Conservation (phyloP, 23 tunicate species). For the Styela plicata region DNA sequence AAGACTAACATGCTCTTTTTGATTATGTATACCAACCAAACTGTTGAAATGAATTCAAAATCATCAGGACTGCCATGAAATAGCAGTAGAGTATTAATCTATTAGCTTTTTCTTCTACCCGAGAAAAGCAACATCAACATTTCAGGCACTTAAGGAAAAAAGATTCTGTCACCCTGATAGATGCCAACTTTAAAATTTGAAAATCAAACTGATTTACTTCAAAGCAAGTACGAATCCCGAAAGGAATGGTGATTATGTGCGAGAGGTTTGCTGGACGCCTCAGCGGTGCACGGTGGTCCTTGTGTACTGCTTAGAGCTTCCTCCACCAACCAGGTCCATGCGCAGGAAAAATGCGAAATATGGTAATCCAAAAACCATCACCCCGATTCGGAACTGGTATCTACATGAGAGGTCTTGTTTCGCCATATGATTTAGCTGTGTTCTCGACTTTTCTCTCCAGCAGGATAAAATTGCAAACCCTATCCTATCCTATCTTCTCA, state of each 20-base stretch:
- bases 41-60: no score
- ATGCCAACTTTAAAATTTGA: no score
- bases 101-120: no score
- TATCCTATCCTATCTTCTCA: background rate
- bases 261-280: background rate
- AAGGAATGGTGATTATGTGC: background rate
- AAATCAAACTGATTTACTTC: no score
- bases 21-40: no score
- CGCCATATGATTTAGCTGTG: background rate
- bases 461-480: background rate
- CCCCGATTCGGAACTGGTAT: background rate
- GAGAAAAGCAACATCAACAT: no score
- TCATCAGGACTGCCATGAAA: no score
- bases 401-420: background rate
- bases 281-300: background rate
- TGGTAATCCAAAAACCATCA: background rate
- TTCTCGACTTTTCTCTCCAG: background rate
- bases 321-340: background rate
- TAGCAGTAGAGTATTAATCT: no score
- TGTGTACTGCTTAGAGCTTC: background rate
- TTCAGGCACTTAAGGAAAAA: no score
- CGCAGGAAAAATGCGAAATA: background rate
- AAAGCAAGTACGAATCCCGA: background rate
- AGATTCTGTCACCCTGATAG: no score
- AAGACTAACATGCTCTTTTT: no score